phyloP scores from a whole-genome alignment of 2,888 invertebrate genomes.

The Platycnemis pennipes region DNA sequence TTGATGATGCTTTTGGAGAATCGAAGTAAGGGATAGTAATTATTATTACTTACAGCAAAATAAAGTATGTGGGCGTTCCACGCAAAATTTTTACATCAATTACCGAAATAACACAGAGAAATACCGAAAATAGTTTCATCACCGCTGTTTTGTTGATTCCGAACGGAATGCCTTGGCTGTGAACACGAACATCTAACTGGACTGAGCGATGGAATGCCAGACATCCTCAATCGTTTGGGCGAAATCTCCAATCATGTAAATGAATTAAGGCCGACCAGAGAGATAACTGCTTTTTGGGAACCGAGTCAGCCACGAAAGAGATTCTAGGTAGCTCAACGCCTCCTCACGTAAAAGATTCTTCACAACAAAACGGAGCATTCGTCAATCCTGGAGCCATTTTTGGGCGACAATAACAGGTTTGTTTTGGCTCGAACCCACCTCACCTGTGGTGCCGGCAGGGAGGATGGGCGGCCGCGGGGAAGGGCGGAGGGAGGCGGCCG shows the following conservation, averaged over 20 bases:
- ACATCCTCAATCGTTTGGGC: neutral
- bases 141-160: neutral
- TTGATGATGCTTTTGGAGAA: too few species aligned
- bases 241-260: neutral
- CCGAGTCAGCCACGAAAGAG: neutral
- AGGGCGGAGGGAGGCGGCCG: neutral
- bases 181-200: neutral
- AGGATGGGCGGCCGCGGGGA: neutral
- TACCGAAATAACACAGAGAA: neutral
- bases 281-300: neutral
- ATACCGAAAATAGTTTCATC: neutral
- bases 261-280: neutral
- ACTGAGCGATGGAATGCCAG: neutral
- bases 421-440: conserved; percentile 39
- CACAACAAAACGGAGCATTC: neutral
- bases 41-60: too few species aligned
- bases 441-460: neutral
- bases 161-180: neutral
- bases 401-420: conserved; percentile 36
- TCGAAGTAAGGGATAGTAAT: too few species aligned
- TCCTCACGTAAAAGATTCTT: neutral
- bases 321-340: neutral
- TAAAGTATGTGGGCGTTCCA: neutral
- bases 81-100: neutral
- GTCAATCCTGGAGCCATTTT: conserved; percentile 21